Evolutionary conservation across 2,888 invertebrate genomes (phyloP).

Genomic region (Cerceris ruficornis): DNA sequence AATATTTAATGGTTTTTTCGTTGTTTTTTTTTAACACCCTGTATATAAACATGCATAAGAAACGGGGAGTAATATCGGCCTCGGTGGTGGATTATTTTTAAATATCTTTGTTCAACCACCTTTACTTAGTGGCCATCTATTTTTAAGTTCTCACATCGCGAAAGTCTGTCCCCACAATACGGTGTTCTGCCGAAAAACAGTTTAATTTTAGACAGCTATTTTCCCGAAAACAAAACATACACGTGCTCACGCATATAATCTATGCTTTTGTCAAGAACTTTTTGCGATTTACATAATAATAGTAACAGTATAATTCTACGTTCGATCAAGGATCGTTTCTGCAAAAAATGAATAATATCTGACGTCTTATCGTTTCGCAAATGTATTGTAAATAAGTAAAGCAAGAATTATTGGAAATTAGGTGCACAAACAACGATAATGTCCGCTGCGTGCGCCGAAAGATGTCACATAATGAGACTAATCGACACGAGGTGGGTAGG

Average conservation of each 20-base stretch:
- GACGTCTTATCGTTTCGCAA: not conserved
- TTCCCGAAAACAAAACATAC: not conserved
- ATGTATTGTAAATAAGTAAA: not conserved
- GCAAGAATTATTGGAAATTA: slow-evolving; percentile 63
- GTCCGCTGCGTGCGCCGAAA: slow-evolving; percentile 97
- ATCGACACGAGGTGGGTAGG: slow-evolving; percentile 97
- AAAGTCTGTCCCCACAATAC: slow-evolving; percentile 43
- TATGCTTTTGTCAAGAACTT: too few relatives aligned
- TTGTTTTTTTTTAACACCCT: too few relatives aligned
- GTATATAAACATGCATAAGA: too few relatives aligned
- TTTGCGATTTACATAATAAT: too few relatives aligned
- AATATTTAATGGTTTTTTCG: too few relatives aligned
- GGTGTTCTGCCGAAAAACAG: slow-evolving; percentile 36
- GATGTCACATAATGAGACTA: slow-evolving; percentile 94
- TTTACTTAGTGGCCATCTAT: slow-evolving; percentile 48
- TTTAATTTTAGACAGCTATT: slow-evolving; percentile 64
- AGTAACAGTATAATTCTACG: too few relatives aligned
- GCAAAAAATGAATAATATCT: too few relatives aligned
- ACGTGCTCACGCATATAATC: not conserved
- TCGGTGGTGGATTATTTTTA: slow-evolving; percentile 50
- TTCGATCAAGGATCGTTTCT: too few relatives aligned
- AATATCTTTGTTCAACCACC: slow-evolving; percentile 28
- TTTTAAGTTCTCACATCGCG: slow-evolving; percentile 58
- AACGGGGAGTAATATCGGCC: not conserved
- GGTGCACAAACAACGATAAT: slow-evolving; percentile 99